These are phyloP conservation scores for Nysson spinosus DNA, from an alignment of 2,888 invertebrate species.

Conservation along the genomic window DNA sequence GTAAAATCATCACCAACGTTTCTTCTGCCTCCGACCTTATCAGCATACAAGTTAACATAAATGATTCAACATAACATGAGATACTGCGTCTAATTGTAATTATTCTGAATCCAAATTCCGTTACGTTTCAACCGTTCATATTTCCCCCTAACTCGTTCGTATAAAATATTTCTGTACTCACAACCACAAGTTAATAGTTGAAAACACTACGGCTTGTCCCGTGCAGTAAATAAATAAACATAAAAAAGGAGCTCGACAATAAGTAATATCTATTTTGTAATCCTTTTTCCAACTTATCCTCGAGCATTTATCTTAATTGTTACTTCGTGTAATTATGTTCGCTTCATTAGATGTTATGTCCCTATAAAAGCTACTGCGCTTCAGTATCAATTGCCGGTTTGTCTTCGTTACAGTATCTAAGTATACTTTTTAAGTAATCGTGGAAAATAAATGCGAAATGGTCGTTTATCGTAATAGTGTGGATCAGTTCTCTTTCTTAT, in stretches of 20 bases:
- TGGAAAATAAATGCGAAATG: slow-evolving; percentile 22
- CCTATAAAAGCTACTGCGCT: slow-evolving; percentile 54
- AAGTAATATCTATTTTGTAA: slow-evolving; percentile 23
- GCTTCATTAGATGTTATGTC: slow-evolving; percentile 38
- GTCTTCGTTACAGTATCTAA: slow-evolving; percentile 14
- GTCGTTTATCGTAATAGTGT: slow-evolving; percentile 27
- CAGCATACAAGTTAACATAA: too few relatives aligned
- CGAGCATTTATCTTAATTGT: slow-evolving; percentile 11
- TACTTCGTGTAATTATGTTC: slow-evolving; percentile 28
- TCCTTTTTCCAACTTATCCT: slow-evolving; percentile 7
- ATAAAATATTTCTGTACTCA: slow-evolving; percentile 56
- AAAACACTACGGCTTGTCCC: slow-evolving; percentile 34
- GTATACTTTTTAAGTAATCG: slow-evolving; percentile 38
- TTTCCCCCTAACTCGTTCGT: slow-evolving; percentile 34
- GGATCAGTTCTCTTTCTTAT: slow-evolving; percentile 14
- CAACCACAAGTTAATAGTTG: slow-evolving; percentile 56
- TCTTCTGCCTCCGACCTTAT: background rate
- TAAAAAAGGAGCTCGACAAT: slow-evolving; percentile 34
- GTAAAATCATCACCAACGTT: slow-evolving; percentile 4
- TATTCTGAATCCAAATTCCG: slow-evolving; percentile 30
- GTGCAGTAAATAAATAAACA: slow-evolving; percentile 53
- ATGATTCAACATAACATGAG: too few relatives aligned
- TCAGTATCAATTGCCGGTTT: slow-evolving; percentile 45
- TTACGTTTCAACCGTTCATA: slow-evolving; percentile 39
- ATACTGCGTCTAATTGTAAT: slow-evolving; percentile 24